Evolutionary conservation across 2,888 invertebrate genomes (phyloP).

Genomic region (Plebejus anna): DNA sequence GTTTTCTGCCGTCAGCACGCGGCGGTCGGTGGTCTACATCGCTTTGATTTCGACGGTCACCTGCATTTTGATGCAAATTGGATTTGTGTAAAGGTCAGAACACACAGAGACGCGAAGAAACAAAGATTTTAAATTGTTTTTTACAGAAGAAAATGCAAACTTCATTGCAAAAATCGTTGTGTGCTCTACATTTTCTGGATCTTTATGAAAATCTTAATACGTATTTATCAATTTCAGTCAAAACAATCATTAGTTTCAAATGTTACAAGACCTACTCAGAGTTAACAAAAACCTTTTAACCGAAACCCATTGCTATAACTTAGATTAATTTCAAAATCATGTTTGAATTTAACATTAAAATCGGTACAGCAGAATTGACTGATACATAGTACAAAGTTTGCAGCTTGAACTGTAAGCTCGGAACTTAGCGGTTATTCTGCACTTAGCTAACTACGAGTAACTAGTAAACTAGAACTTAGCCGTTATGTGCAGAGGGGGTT

Average conservation of each 20-base stretch:
- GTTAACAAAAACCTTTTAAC: no score
- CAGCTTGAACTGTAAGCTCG: slow-evolving; percentile 11
- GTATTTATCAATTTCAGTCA: no score
- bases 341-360: background rate
- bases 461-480: background rate
- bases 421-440: slow-evolving; percentile 14
- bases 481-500: background rate
- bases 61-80: slow-evolving; percentile 8
- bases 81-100: background rate
- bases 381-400: slow-evolving; percentile 13
- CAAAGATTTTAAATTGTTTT: no score
- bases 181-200: no score
- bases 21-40: background rate
- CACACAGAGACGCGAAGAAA: no score
- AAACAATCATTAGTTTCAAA: no score
- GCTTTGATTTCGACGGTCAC: slow-evolving; percentile 11
- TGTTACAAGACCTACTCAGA: no score
- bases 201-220: no score
- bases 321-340: background rate
- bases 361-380: slow-evolving; percentile 3
- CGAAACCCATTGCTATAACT: no score
- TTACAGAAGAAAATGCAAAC: no score
- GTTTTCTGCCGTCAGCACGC: background rate
- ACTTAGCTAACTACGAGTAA: slow-evolving; percentile 20
- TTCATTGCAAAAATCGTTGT: no score